These are phyloP conservation scores for Poeciliopsis presidionis DNA, from an alignment of 2,797 vertebrate species.

Conservation along the genomic window DNA sequence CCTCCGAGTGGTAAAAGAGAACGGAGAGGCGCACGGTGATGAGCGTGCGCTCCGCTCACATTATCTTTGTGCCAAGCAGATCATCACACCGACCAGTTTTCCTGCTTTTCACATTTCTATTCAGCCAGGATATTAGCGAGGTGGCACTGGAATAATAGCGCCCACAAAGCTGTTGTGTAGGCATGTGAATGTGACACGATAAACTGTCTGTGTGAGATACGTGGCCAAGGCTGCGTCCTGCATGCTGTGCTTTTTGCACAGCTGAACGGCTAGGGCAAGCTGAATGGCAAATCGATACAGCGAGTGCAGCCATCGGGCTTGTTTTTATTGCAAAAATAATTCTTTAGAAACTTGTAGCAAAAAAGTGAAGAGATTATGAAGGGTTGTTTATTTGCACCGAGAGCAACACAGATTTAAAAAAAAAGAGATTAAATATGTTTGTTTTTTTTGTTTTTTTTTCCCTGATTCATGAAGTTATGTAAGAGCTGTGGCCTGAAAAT, in stretches of 20 bases:
- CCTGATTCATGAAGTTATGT: not conserved
- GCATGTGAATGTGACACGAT: conserved; percentile 13
- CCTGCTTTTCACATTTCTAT: conserved; percentile 49
- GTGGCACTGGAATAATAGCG: conserved; percentile 32
- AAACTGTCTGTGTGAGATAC: conserved; percentile 2
- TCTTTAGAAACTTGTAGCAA: not conserved
- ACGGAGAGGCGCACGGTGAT: conserved; percentile 43
- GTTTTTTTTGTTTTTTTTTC: not conserved
- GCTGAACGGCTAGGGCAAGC: conserved; percentile 22
- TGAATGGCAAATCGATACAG: not conserved
- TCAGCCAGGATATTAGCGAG: conserved; percentile 45
- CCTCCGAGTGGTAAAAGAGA: conserved; percentile 39
- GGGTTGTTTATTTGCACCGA: not conserved
- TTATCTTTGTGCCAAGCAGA: conserved; percentile 34
- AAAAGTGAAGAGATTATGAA: not conserved
- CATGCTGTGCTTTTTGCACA: conserved; percentile 6
- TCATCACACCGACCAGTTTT: conserved; percentile 44
- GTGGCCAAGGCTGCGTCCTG: conserved; percentile 12
- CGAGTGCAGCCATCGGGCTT: not conserved
- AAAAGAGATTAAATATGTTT: too few relatives aligned
- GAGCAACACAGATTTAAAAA: not conserved
- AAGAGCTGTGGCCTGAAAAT: conserved; percentile 1
- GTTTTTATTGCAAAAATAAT: not conserved
- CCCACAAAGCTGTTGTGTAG: not conserved
- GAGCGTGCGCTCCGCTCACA: conserved; percentile 41